Percentiles rank a stretch among this genome's conserved stretches.
These are phyloP conservation scores for Pongo abelii DNA, from an alignment of 2,113 vertebrate species.

Conservation along the genomic window DNA sequence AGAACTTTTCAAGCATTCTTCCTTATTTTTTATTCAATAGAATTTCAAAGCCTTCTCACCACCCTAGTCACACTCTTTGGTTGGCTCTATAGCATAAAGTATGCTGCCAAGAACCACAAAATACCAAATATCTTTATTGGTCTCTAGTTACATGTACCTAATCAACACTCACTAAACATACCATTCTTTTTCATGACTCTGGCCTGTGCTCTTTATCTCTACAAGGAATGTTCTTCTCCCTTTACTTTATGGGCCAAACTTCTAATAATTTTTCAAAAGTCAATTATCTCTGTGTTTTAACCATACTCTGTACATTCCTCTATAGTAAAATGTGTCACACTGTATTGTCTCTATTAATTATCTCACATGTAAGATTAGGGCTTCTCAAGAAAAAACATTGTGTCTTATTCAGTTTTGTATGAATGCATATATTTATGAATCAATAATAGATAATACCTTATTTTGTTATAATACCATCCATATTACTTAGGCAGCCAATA, in stretches of 20 bases:
- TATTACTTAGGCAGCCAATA: not conserved
- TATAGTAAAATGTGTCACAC: not conserved
- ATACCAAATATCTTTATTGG: not conserved
- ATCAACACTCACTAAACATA: not conserved
- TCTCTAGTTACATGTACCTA: not conserved
- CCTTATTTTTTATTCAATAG: not conserved
- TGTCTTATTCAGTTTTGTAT: not conserved
- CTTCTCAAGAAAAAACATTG: not conserved
- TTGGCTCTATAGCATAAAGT: not conserved
- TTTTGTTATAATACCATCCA: not conserved
- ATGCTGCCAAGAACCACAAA: not conserved
- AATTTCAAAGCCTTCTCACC: not conserved
- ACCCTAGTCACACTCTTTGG: not conserved
- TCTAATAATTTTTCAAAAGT: not conserved
- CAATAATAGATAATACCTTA: not conserved
- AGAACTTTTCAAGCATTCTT: not conserved
- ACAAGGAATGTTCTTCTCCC: not conserved
- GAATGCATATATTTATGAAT: not conserved
- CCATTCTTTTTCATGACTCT: not conserved
- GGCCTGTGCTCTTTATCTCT: not conserved
- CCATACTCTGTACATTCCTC: not conserved
- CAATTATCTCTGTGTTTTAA: slow-evolving; percentile 8
- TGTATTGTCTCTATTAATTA: not conserved
- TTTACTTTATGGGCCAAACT: not conserved
- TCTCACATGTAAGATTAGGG: not conserved